A percentile compares a stretch with the other conserved stretches of the same genome.
phyloP scores from a whole-genome alignment of 2,797 vertebrate species.

The Cephalopachus bancanus region DNA sequence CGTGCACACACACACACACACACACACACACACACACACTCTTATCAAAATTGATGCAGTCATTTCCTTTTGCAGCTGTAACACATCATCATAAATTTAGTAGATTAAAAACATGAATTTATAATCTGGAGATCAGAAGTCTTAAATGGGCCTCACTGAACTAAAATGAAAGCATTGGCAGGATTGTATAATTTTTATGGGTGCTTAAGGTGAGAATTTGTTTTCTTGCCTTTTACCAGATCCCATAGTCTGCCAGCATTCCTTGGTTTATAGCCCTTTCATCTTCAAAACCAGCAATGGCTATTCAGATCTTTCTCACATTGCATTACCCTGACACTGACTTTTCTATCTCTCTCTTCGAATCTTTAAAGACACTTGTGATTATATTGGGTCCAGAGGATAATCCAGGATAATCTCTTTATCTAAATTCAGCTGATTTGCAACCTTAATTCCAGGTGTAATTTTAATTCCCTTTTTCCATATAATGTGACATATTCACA shows the following conservation, averaged over 20 bases:
- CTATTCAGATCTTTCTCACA: neutral
- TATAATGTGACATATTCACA: neutral
- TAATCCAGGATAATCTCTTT: neutral
- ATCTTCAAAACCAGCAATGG: neutral
- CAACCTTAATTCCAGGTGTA: neutral
- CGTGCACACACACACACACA: neutral
- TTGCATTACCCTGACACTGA: neutral
- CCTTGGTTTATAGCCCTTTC: neutral
- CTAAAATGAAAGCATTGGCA: neutral
- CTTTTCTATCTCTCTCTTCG: neutral
- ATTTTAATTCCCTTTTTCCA: neutral
- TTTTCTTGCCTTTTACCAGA: neutral
- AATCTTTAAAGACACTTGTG: neutral
- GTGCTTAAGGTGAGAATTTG: fast-evolving
- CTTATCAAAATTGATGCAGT: neutral
- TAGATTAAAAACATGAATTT: neutral
- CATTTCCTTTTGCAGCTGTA: neutral
- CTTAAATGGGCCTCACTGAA: neutral
- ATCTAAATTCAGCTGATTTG: neutral
- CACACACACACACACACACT: neutral
- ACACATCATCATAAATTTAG: neutral
- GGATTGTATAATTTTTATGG: neutral
- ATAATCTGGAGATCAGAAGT: neutral
- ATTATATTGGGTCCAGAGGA: neutral
- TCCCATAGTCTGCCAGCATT: neutral